Conservation (phyloP, 2,888 invertebrate species). For the Andrena haemorrhoa region DNA sequence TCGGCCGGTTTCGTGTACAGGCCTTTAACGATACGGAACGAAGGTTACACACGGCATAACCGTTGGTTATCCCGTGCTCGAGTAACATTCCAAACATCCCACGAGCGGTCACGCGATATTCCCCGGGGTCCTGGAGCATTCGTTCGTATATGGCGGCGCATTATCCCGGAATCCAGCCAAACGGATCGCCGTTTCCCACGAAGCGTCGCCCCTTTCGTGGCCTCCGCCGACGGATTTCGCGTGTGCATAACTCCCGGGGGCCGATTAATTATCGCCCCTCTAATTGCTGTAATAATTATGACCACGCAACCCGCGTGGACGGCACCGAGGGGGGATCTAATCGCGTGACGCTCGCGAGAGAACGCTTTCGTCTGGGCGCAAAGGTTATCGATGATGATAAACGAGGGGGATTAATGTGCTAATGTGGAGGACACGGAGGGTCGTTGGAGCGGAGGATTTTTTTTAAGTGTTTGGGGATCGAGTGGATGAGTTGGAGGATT, state of each 20-base stretch:
- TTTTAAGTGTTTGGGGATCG: not conserved
- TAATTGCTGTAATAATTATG: conserved; percentile 78
- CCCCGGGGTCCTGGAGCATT: conserved; percentile 67
- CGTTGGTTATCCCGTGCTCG: conserved; percentile 72
- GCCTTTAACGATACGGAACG: conserved; percentile 72
- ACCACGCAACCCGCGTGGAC: conserved; percentile 47
- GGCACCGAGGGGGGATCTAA: conserved; percentile 20
- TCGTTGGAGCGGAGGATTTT: not conserved
- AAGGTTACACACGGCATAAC: conserved; percentile 72
- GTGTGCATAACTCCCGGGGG: conserved; percentile 72
- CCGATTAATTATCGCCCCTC: conserved; percentile 78
- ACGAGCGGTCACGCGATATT: conserved; percentile 76
- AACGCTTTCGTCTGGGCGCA: not conserved
- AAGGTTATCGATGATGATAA: conserved; percentile 36
- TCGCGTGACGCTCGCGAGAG: conserved; percentile 22
- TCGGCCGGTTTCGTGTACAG: conserved; percentile 39
- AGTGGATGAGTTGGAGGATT: too few species aligned
- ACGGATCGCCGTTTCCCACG: conserved; percentile 73
- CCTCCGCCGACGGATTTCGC: conserved; percentile 66
- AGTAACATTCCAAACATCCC: conserved; percentile 76
- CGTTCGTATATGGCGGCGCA: conserved; percentile 70
- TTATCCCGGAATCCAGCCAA: conserved; percentile 72
- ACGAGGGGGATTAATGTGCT: not conserved
- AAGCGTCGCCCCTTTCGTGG: conserved; percentile 65
- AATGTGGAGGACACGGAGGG: not conserved